Base-by-base conservation (phyloP, 92 coral and sea anemone species). In the Bergia puertoricense region DNA sequence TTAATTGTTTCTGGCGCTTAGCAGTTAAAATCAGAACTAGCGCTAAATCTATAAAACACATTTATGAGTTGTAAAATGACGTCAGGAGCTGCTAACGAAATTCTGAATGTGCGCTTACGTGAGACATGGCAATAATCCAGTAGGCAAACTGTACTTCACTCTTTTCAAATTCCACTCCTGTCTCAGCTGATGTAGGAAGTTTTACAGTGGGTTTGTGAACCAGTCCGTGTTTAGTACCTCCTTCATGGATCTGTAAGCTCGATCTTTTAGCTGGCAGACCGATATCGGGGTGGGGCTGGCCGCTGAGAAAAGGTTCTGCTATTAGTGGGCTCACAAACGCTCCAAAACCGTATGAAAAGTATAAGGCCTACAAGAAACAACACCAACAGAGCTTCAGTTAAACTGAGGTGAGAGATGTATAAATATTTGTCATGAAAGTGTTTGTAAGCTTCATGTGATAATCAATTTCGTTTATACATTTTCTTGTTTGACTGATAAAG, bases 281-380 rank as follows among this genome's bases (percentile, higher is more conserved):
- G 45, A 93, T 86, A 50, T 94, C 95, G 36, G 95, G 95, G 45
- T 95, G 94, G 40, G 97, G 95, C 69, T 90, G 92, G 41, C 95
- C 98, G 89, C 97, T 96, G 88, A 96, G 98, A 41, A 96, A 96
- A 16, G 98, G 98, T 69, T 96, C 98, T 68, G 98, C 98, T 77
- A 96, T 96, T 57, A 96, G 93, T 11, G 98, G 98, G 92, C 98
- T 96, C 91, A 96, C 93, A 78, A 96, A 96, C 54, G 98, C 98
- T 9, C 98, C 98, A 73, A 96, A 96, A 5, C 98, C 98, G 69
- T 96, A 96, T 0, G 97, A 94, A 59, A 96, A 96, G 90, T 96
- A 96, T 13, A 96, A 85, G 71, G 97, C 95, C 98, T 96, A 41
- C 41, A 62, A 50, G 6, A 76, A 40, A 13, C 50, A 56, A 38